phyloP scores from a whole-genome alignment of 2,113 vertebrate genomes.

The Python bivittatus region DNA sequence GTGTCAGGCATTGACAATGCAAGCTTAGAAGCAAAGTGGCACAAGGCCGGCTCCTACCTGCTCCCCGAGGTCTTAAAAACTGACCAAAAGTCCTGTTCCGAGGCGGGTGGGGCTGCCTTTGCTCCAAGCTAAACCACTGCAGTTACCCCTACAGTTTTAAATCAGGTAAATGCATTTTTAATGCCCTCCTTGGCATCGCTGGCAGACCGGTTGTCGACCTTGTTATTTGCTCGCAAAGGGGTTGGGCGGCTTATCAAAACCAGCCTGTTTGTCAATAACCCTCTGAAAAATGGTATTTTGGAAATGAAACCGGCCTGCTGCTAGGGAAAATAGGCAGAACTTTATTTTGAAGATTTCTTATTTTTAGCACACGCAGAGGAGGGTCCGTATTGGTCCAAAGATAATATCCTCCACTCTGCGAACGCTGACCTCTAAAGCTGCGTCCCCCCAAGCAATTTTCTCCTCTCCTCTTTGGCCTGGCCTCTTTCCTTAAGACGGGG shows the following conservation, averaged over 20 bases:
- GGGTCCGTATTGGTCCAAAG: no score
- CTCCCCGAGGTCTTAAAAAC: background rate
- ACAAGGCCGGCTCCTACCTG: no score
- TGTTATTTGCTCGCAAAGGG: background rate
- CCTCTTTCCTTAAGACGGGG: background rate
- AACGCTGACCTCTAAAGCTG: background rate
- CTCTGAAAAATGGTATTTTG: background rate
- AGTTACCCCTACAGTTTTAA: background rate
- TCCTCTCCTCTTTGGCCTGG: background rate
- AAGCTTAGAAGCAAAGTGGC: no score
- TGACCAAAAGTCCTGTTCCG: no score
- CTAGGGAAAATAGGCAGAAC: no score
- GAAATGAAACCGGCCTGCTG: background rate
- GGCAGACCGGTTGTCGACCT: background rate
- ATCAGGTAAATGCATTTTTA: background rate
- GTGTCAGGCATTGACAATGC: no score
- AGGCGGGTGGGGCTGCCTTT: no score
- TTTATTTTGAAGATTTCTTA: background rate
- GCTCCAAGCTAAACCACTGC: no score
- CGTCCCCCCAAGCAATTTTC: background rate
- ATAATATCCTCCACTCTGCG: background rate
- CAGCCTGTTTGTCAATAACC: no score
- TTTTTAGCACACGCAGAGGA: background rate
- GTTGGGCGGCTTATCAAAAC: no score
- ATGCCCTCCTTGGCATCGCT: no score